Conservation (phyloP, 1,140 invertebrate genomes). For the Zaprionus lachaisei region DNA sequence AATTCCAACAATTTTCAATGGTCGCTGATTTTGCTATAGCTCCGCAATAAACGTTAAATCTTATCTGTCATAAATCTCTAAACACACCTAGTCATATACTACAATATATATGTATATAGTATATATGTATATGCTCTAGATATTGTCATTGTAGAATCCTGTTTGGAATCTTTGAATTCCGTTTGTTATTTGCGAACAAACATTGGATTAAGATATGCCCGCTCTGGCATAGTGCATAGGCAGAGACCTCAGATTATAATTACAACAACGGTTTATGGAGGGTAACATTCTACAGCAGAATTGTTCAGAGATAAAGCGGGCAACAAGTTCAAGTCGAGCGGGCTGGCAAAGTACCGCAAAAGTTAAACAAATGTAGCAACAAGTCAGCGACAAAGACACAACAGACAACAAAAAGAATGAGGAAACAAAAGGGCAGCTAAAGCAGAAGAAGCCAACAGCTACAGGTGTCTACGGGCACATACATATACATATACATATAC, state of each 20-base stretch:
- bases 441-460: constrained; percentile 15
- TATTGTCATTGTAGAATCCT: not conserved
- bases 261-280: constrained; percentile 60
- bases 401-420: constrained; percentile 20
- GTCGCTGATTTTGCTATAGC: not conserved
- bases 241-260: constrained; percentile 46
- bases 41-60: not conserved
- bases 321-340: constrained; percentile 75
- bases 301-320: constrained; percentile 38
- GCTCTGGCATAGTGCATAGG: constrained; percentile 7
- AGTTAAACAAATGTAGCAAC: constrained; percentile 76
- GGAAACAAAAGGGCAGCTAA: constrained; percentile 34
- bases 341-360: constrained; percentile 79
- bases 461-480: constrained; percentile 51
- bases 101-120: too few species aligned
- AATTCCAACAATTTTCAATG: not conserved
- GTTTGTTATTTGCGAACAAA: constrained; percentile 8
- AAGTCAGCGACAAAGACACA: constrained; percentile 53
- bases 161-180: constrained; percentile 4
- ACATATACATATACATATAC: not conserved
- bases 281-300: constrained; percentile 57
- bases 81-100: not conserved
- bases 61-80: constrained; percentile 5
- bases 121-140: not conserved
- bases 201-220: constrained; percentile 18